Percentiles rank a stretch among this genome's conserved stretches.
Evolutionary conservation across 2,888 invertebrate species (phyloP).

Genomic region (Stramonita haemastoma): DNA sequence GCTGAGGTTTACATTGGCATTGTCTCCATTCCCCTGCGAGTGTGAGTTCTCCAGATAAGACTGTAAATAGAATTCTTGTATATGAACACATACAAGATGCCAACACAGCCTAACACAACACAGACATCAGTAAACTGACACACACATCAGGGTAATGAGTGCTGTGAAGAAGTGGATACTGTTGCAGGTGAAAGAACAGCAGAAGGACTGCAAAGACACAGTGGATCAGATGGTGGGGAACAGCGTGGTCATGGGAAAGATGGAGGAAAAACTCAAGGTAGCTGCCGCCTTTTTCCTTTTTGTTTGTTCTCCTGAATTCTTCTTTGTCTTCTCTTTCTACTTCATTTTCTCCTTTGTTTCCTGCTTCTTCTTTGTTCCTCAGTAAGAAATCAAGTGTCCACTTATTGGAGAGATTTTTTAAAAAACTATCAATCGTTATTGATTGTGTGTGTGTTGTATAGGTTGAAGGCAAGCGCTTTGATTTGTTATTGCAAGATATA

Average conservation of each 20-base stretch:
- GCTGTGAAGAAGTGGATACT: not conserved
- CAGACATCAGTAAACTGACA: conserved; percentile 52
- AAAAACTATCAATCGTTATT: not conserved
- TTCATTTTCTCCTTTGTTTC: no score
- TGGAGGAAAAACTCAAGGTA: conserved; percentile 75
- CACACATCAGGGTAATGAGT: conserved; percentile 71
- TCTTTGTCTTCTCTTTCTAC: no score
- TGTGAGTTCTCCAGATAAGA: no score
- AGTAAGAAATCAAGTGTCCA: not conserved
- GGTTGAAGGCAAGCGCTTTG: no score
- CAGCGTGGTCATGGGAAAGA: conserved; percentile 66
- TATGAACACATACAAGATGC: no score
- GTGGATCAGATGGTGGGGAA: conserved; percentile 68
- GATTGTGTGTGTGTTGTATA: no score
- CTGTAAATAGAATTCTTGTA: no score
- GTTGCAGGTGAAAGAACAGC: conserved; percentile 50
- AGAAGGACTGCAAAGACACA: conserved; percentile 51
- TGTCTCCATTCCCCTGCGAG: no score
- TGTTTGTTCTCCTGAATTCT: not conserved
- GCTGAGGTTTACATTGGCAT: no score
- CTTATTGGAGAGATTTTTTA: not conserved
- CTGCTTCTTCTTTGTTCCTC: no score
- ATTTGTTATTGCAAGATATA: no score
- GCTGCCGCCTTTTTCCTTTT: not conserved
- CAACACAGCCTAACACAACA: not conserved